phyloP scores from a whole-genome alignment of 2,888 invertebrate genomes.

The Drosophila paracracens region DNA sequence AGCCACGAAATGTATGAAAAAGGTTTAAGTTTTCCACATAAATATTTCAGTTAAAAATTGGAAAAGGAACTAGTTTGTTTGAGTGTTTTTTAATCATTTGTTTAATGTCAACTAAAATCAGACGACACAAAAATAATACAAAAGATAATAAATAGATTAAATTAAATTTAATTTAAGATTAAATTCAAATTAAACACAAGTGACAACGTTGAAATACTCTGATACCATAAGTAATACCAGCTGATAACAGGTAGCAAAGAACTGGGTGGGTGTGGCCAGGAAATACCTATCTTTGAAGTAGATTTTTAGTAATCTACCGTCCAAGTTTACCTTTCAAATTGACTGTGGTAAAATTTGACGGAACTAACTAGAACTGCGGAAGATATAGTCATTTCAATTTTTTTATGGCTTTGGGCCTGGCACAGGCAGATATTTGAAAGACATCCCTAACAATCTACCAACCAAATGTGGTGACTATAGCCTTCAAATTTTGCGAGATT shows the following conservation, averaged over 20 bases:
- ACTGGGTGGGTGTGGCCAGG: background rate
- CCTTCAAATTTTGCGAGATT: background rate
- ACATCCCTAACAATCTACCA: background rate
- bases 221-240: background rate
- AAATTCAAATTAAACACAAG: background rate
- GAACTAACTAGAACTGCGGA: too few relatives aligned
- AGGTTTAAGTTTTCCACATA: background rate
- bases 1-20: background rate
- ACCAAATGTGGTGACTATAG: background rate
- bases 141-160: background rate
- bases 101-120: background rate
- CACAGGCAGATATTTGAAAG: background rate
- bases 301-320: background rate
- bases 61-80: background rate
- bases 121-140: background rate
- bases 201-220: background rate
- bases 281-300: background rate
- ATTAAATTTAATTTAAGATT: background rate
- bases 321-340: too few relatives aligned
- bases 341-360: too few relatives aligned
- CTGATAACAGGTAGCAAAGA: background rate
- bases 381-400: too few relatives aligned
- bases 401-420: too few relatives aligned
- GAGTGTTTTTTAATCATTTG: background rate
- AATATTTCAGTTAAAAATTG: background rate